phyloP scores from a whole-genome alignment of 2,888 invertebrate species.

The Hipparchia sbordonii region DNA sequence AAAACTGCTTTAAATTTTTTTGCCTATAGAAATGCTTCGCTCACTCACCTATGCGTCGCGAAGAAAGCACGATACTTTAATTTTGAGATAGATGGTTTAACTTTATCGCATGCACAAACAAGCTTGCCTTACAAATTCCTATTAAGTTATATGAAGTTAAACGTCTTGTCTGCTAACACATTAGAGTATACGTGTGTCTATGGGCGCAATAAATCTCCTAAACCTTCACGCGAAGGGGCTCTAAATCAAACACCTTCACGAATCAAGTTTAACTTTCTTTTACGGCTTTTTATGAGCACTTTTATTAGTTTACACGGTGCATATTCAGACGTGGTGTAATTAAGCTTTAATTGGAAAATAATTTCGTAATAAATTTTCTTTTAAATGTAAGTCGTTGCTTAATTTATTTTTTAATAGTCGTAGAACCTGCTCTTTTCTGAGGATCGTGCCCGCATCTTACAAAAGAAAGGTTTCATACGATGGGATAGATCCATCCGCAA shows the following conservation, averaged over 20 bases:
- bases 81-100: too few species aligned
- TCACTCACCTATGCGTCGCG: too few species aligned
- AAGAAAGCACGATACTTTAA: too few species aligned
- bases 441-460: too few species aligned
- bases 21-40: too few species aligned
- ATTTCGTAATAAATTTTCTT: slow-evolving; percentile 43
- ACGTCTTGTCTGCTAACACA: slow-evolving; percentile 6
- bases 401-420: slow-evolving; percentile 20
- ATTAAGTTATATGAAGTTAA: not conserved
- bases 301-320: slow-evolving; percentile 49
- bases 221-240: slow-evolving; percentile 57
- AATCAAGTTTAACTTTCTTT: slow-evolving; percentile 61
- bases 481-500: too few species aligned
- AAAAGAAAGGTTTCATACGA: too few species aligned
- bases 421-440: not conserved
- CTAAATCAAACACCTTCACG: slow-evolving; percentile 58
- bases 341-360: slow-evolving; percentile 44
- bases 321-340: slow-evolving; percentile 40
- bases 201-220: slow-evolving; percentile 30
- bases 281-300: slow-evolving; percentile 53
- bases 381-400: slow-evolving; percentile 41
- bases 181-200: slow-evolving; percentile 11
- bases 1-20: too few species aligned
- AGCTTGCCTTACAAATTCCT: not conserved
- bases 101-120: not conserved